Evolutionary conservation across 2,113 vertebrate species (phyloP).

Genomic region (Poeciliopsis prolifica): DNA sequence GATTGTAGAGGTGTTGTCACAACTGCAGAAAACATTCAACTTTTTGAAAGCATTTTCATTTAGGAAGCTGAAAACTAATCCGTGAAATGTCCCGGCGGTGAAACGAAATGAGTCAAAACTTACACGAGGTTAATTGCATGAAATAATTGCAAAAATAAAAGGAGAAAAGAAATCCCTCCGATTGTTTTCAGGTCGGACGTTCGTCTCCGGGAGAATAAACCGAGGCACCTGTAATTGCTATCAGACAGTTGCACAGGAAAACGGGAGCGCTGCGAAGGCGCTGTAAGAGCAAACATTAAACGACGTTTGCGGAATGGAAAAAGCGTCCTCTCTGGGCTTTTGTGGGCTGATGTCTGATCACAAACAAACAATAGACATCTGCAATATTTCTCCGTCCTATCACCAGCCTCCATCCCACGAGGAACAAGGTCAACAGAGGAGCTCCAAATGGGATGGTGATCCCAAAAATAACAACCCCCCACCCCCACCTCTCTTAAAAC

Average conservation of each 20-base stretch:
- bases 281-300: constrained; percentile 64
- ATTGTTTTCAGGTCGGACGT: constrained; percentile 27
- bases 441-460: constrained; percentile 69
- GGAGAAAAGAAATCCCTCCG: neutral
- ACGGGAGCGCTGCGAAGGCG: constrained; percentile 56
- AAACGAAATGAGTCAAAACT: too few relatives aligned
- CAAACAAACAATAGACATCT: constrained; percentile 81
- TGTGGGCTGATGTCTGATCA: constrained; percentile 56
- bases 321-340: constrained; percentile 66
- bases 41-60: neutral
- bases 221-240: constrained; percentile 77
- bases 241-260: constrained; percentile 64
- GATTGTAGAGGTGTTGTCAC: neutral
- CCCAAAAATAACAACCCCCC: constrained; percentile 85
- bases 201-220: constrained; percentile 41
- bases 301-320: constrained; percentile 70
- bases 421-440: constrained; percentile 79
- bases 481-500: constrained; percentile 63
- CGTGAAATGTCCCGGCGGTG: neutral
- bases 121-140: too few relatives aligned
- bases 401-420: constrained; percentile 67
- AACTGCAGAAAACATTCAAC: neutral
- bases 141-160: too few relatives aligned
- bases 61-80: neutral
- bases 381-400: constrained; percentile 70